phyloP scores from a whole-genome alignment of 2,888 invertebrate genomes.

The Globia sparganii region DNA sequence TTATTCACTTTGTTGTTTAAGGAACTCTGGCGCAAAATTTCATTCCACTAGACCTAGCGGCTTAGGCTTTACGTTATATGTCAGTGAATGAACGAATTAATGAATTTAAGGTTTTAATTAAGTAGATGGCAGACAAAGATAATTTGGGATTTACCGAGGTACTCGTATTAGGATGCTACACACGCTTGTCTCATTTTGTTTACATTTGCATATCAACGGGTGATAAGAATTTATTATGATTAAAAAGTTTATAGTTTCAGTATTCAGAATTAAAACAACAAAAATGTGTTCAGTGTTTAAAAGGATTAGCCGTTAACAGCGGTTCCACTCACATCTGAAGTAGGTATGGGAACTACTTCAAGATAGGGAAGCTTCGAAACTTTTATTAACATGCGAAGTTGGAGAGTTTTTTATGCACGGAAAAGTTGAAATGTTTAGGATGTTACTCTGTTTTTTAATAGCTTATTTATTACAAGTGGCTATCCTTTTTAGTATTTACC shows the following conservation, averaged over 20 bases:
- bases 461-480: too few species aligned
- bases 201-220: constrained; percentile 7
- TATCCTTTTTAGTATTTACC: too few species aligned
- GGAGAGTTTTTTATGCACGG: neutral
- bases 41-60: too few species aligned
- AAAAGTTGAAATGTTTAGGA: neutral
- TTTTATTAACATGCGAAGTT: neutral
- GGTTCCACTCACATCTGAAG: neutral
- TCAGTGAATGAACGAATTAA: too few species aligned
- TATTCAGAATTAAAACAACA: neutral
- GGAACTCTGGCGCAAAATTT: too few species aligned
- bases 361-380: neutral
- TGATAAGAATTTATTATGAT: constrained; percentile 12
- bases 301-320: neutral
- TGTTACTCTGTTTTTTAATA: neutral
- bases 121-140: constrained; percentile 23
- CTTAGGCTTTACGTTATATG: too few species aligned
- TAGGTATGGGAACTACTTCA: neutral
- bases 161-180: constrained; percentile 3
- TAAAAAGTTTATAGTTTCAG: neutral
- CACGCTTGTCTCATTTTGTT: neutral
- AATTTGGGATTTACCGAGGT: neutral
- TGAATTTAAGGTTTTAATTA: neutral
- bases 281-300: neutral
- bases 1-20: too few species aligned